Evolutionary conservation across 2,113 vertebrate genomes (phyloP).

Genomic region (Cyanoramphus novaezelandiae): DNA sequence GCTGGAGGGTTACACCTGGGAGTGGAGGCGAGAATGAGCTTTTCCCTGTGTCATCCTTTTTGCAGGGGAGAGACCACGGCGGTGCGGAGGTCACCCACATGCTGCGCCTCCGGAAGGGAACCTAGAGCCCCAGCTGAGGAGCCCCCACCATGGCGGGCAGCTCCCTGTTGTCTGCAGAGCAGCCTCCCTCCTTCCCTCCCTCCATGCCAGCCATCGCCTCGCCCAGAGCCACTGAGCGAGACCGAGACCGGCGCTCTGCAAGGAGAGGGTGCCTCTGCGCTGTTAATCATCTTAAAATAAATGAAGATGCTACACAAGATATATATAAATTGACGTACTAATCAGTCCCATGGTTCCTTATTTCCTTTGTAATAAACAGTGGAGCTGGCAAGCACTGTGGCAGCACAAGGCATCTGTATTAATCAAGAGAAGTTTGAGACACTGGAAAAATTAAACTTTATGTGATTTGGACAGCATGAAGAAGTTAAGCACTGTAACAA

Average conservation of each 20-base stretch:
- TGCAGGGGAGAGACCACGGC: slow-evolving; percentile 84
- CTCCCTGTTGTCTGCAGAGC: background rate
- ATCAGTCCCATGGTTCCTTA: slow-evolving; percentile 62
- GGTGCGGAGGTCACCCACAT: slow-evolving; percentile 79
- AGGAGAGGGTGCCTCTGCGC: slow-evolving; percentile 14
- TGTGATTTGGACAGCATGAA: slow-evolving; percentile 64
- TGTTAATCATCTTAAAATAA: slow-evolving; percentile 38
- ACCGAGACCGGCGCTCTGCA: background rate
- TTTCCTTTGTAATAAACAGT: slow-evolving; percentile 57
- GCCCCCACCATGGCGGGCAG: slow-evolving; percentile 45
- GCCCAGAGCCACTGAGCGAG: slow-evolving; percentile 9
- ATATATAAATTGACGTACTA: slow-evolving; percentile 64
- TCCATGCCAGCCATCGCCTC: background rate
- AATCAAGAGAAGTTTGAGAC: slow-evolving; percentile 74
- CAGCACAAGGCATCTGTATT: slow-evolving; percentile 58
- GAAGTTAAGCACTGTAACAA: slow-evolving; percentile 66
- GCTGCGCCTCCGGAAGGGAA: slow-evolving; percentile 90
- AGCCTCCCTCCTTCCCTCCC: background rate
- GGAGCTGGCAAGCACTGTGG: slow-evolving; percentile 63
- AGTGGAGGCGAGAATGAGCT: slow-evolving; percentile 8
- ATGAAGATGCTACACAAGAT: slow-evolving; percentile 61
- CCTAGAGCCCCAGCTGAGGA: slow-evolving; percentile 73
- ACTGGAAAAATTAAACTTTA: slow-evolving; percentile 77
- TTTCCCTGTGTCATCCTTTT: slow-evolving; percentile 9
- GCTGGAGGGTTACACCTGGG: background rate